Evolutionary conservation across 2,888 invertebrate species (phyloP).

Genomic region (Coremacera marginata): DNA sequence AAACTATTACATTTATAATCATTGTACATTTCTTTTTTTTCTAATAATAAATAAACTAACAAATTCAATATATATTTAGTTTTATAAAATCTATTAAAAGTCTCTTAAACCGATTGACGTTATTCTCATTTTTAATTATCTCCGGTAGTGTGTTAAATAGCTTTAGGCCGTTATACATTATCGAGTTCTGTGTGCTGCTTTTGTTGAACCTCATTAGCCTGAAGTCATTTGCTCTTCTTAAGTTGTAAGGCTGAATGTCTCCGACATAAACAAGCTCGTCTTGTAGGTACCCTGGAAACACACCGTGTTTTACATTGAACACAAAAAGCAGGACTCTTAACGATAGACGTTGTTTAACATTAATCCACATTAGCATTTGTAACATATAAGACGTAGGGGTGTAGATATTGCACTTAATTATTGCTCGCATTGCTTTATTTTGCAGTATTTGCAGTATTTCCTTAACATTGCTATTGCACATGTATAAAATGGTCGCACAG

Average conservation of each 20-base stretch:
- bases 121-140: too few species aligned
- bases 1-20: background rate
- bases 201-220: background rate
- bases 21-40: too few species aligned
- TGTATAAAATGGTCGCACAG: slow-evolving; percentile 17
- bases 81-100: too few species aligned
- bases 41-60: too few species aligned
- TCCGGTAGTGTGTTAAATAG: background rate
- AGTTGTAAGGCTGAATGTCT: background rate
- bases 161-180: background rate
- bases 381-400: background rate
- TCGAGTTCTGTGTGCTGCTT: background rate
- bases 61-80: too few species aligned
- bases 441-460: slow-evolving; percentile 11
- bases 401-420: background rate
- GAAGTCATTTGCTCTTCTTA: background rate
- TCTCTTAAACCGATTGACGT: too few species aligned
- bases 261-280: background rate
- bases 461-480: slow-evolving; percentile 17
- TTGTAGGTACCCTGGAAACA: background rate
- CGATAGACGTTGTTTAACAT: background rate
- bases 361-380: too few species aligned
- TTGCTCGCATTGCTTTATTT: background rate
- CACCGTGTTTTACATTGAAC: background rate
- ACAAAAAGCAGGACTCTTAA: slow-evolving; percentile 1